Percentiles rank a stretch among this genome's conserved stretches.
Evolutionary conservation across 2,888 invertebrate genomes (phyloP).

Genomic region (Plagodis dolabraria): DNA sequence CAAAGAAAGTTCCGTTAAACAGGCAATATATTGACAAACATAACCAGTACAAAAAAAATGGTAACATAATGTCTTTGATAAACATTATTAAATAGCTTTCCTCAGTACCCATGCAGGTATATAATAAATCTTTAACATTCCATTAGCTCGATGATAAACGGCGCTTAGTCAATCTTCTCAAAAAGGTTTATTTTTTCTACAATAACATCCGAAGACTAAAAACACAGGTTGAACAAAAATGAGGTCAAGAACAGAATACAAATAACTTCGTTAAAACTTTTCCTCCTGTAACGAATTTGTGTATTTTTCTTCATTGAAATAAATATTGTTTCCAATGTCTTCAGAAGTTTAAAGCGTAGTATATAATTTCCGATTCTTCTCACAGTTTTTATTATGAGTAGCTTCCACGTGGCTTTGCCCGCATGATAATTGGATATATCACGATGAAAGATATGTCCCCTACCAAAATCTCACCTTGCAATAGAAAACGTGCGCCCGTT

Average conservation of each 20-base stretch:
- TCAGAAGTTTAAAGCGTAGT: slow-evolving; percentile 15
- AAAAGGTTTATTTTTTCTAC: slow-evolving; percentile 1
- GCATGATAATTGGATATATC: too few relatives aligned
- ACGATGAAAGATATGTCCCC: too few relatives aligned
- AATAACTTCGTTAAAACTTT: slow-evolving; percentile 34
- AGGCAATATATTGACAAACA: too few relatives aligned
- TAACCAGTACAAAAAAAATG: too few relatives aligned
- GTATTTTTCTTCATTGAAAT: slow-evolving; percentile 10
- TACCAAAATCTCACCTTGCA: too few relatives aligned
- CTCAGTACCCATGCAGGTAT: slow-evolving; percentile 1
- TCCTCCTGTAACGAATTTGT: slow-evolving; percentile 17
- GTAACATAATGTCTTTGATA: too few relatives aligned
- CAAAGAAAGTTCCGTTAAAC: too few relatives aligned
- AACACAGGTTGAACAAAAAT: slow-evolving; percentile 18
- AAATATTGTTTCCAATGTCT: slow-evolving; percentile 6
- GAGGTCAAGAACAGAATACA: slow-evolving; percentile 25
- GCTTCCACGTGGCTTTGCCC: too few relatives aligned
- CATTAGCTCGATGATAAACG: slow-evolving; percentile 9
- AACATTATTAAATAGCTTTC: background rate
- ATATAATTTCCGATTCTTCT: too few relatives aligned
- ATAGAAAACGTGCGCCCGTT: too few relatives aligned
- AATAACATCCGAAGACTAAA: slow-evolving; percentile 2
- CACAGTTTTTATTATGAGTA: too few relatives aligned
- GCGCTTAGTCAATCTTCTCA: background rate
- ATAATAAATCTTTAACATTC: slow-evolving; percentile 3